These are phyloP conservation scores for Apodemus sylvaticus DNA, from an alignment of 2,113 vertebrate genomes.

Conservation along the genomic window DNA sequence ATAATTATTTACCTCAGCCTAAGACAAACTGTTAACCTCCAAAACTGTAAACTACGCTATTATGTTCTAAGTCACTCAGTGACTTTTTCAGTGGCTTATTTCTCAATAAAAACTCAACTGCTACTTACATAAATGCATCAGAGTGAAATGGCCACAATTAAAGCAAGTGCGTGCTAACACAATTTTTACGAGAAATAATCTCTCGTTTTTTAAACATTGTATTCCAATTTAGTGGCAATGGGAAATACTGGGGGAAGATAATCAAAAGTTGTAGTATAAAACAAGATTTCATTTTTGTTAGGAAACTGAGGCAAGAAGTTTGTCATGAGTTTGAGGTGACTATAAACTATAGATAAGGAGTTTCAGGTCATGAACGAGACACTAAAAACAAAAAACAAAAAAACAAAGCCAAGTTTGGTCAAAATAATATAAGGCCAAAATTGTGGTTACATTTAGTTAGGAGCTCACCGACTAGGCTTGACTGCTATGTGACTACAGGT, in stretches of 20 bases:
- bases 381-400: neutral
- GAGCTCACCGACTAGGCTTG: neutral
- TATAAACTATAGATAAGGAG: neutral
- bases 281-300: neutral
- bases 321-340: neutral
- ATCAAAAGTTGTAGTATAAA: neutral
- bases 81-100: conserved; percentile 15
- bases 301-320: neutral
- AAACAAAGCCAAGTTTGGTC: neutral
- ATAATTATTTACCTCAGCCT: neutral
- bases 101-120: conserved; percentile 37
- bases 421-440: neutral
- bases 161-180: neutral
- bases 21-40: neutral
- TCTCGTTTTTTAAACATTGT: conserved; percentile 21
- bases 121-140: neutral
- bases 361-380: neutral
- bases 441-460: neutral
- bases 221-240: conserved; percentile 2
- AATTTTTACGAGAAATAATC: neutral
- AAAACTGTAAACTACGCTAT: neutral
- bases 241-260: neutral
- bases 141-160: conserved; percentile 19
- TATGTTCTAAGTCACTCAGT: neutral
- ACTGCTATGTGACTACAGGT: too few species aligned